Evolutionary conservation across 2,797 vertebrate species (phyloP).

Genomic region (Rhynchonycteris naso): DNA sequence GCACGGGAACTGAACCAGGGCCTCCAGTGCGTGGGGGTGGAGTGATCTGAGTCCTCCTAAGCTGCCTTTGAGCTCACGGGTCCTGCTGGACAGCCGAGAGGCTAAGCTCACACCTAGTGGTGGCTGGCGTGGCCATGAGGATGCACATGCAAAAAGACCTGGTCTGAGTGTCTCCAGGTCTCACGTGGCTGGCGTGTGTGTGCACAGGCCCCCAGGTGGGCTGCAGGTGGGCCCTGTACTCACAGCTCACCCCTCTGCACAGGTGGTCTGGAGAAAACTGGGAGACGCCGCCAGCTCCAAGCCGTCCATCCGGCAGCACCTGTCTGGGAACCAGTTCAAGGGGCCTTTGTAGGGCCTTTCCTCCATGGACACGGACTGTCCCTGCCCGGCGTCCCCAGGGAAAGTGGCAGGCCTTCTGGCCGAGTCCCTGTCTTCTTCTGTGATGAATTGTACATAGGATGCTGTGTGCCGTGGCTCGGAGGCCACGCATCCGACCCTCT

Average conservation of each 20-base stretch:
- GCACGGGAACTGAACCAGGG: background rate
- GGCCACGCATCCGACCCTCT: accelerated
- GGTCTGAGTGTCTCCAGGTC: background rate
- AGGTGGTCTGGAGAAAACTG: constrained; percentile 99
- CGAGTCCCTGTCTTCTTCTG: background rate
- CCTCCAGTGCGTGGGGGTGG: too few species aligned
- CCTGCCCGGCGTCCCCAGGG: background rate
- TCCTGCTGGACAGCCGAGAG: background rate
- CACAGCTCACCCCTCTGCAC: constrained; percentile 7
- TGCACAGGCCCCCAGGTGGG: background rate
- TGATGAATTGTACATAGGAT: constrained; percentile 73
- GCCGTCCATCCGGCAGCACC: constrained; percentile 96
- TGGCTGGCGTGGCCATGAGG: background rate
- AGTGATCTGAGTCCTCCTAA: background rate
- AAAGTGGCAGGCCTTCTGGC: background rate
- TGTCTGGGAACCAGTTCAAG: constrained; percentile 99
- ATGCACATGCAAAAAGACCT: accelerated
- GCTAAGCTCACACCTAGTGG: background rate
- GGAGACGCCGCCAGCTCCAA: constrained; percentile 96
- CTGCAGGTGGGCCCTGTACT: background rate
- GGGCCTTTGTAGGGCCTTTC: constrained; percentile 91
- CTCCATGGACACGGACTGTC: background rate
- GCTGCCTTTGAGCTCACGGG: background rate
- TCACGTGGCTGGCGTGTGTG: background rate
- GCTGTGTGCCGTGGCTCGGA: background rate